Percentiles rank a stretch among this genome's conserved stretches.
These are phyloP conservation scores for Trachymyrmex cornetzi DNA, from an alignment of 1,140 invertebrate genomes.

Conservation along the genomic window DNA sequence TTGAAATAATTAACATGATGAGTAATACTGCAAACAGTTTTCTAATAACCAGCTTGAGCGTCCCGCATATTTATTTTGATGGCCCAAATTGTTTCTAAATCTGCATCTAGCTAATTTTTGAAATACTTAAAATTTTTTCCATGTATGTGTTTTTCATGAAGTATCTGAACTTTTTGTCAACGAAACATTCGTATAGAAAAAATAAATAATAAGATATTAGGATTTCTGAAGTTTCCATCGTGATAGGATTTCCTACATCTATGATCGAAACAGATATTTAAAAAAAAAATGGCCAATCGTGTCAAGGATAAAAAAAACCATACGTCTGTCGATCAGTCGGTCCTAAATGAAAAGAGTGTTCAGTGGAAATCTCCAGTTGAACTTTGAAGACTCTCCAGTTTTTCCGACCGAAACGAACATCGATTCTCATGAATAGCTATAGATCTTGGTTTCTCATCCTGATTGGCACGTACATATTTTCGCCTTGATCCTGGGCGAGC, in stretches of 20 bases:
- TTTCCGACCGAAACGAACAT: background rate
- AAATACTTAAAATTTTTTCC: too few relatives aligned
- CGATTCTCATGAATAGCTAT: slow-evolving; percentile 23
- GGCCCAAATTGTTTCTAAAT: too few relatives aligned
- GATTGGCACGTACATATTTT: slow-evolving; percentile 63
- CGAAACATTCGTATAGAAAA: background rate
- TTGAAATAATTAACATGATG: too few relatives aligned
- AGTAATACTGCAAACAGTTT: too few relatives aligned
- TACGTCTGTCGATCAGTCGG: background rate
- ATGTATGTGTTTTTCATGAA: background rate
- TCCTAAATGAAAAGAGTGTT: background rate
- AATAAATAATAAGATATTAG: background rate
- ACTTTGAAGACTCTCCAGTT: background rate
- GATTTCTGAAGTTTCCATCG: background rate
- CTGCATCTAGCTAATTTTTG: too few relatives aligned
- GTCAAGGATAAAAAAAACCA: background rate
- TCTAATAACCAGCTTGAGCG: too few relatives aligned
- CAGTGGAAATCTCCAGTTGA: background rate
- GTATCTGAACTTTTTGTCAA: background rate
- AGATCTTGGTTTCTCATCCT: slow-evolving; percentile 1
- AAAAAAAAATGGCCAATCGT: background rate
- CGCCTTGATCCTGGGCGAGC: slow-evolving; percentile 49
- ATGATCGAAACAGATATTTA: background rate
- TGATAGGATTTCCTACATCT: background rate
- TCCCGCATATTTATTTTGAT: too few relatives aligned